Percentiles rank a stretch among this genome's conserved stretches.
phyloP scores from a whole-genome alignment of 2,888 invertebrate species.

The Drosophila mulleri region DNA sequence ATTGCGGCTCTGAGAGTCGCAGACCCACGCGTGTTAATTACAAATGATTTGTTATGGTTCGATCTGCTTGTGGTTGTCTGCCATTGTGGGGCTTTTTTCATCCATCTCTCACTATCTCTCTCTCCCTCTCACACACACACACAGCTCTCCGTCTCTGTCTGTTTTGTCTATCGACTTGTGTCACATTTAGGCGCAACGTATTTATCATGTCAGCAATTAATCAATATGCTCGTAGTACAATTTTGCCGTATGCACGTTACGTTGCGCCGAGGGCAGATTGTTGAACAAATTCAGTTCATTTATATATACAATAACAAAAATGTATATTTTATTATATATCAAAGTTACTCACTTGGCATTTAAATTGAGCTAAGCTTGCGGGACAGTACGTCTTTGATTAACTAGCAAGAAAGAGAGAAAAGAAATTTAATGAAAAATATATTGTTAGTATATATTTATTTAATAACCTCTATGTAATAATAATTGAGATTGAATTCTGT shows the following conservation, averaged over 20 bases:
- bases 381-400: not conserved
- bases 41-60: constrained; percentile 77
- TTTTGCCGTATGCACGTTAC: constrained; percentile 33
- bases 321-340: not conserved
- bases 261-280: constrained; percentile 17
- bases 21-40: constrained; percentile 80
- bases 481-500: too few relatives aligned
- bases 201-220: constrained; percentile 80
- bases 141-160: constrained; percentile 21
- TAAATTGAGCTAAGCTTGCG: not conserved
- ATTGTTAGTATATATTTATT: too few relatives aligned
- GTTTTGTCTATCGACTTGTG: constrained; percentile 52
- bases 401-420: not conserved
- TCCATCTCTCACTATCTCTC: constrained; percentile 15
- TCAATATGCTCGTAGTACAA: constrained; percentile 63
- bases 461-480: too few relatives aligned
- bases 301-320: not conserved
- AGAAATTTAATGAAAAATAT: not conserved
- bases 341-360: not conserved
- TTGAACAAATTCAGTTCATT: not conserved
- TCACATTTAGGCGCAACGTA: constrained; percentile 76
- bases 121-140: not conserved
- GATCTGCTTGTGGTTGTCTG: constrained; percentile 61
- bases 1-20: not conserved
- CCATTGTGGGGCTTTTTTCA: constrained; percentile 68